Evolutionary conservation across 2,797 vertebrate species (phyloP).

Genomic region (Muraenolepis orangiensis): DNA sequence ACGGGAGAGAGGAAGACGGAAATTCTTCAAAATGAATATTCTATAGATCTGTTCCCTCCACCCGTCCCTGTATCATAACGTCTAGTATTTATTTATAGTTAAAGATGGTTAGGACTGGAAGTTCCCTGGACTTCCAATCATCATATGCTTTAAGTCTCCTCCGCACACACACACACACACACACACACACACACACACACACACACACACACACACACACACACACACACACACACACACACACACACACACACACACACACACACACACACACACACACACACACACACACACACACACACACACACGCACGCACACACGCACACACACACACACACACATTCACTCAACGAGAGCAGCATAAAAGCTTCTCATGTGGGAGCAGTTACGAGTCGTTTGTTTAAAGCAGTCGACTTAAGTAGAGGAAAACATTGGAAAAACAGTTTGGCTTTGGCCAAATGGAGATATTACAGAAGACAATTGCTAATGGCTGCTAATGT

Average conservation of each 20-base stretch:
- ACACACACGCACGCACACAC: constrained; percentile 33
- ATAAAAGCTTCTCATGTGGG: constrained; percentile 59
- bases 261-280: constrained; percentile 7
- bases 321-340: constrained; percentile 21
- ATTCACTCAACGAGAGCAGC: constrained; percentile 44
- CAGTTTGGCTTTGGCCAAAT: constrained; percentile 27
- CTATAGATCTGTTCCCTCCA: constrained; percentile 15
- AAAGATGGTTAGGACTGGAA: too few relatives aligned
- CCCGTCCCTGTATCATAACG: constrained; percentile 23
- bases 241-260: too few relatives aligned
- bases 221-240: constrained; percentile 6
- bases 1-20: constrained; percentile 23
- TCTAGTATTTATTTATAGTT: not conserved
- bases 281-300: constrained; percentile 8
- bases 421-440: constrained; percentile 33
- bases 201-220: not conserved
- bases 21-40: constrained; percentile 12
- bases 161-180: too few relatives aligned
- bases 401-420: constrained; percentile 43
- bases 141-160: too few relatives aligned
- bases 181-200: too few relatives aligned
- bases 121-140: too few relatives aligned
- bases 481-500: constrained; percentile 10
- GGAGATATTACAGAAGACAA: constrained; percentile 9
- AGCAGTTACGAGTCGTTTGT: constrained; percentile 52